A percentile compares a stretch with the other conserved stretches of the same genome.
phyloP scores from a whole-genome alignment of 2,113 vertebrate genomes.

The Ceyx cyanopectus region DNA sequence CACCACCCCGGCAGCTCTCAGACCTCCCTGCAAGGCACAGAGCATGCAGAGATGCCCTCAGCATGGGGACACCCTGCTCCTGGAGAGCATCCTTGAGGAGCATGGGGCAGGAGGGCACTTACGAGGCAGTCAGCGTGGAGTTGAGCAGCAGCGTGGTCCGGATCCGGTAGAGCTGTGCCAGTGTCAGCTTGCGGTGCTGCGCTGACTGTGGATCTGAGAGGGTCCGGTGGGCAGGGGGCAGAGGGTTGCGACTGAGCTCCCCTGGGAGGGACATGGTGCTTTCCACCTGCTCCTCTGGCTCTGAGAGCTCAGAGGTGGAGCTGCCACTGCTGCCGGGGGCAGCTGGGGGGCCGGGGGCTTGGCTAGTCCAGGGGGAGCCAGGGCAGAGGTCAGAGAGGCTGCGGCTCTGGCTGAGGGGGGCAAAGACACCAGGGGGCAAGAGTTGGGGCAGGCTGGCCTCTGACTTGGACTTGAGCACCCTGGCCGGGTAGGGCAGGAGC shows the following conservation, averaged over 20 bases:
- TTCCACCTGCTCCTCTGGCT: slow-evolving; percentile 29
- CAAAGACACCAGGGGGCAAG: background rate
- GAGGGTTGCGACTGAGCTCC: background rate
- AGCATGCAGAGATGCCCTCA: background rate
- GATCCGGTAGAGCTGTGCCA: slow-evolving; percentile 91
- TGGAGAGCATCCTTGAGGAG: background rate
- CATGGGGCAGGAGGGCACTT: slow-evolving; percentile 50
- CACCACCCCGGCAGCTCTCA: background rate
- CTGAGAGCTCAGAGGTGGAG: slow-evolving; percentile 56
- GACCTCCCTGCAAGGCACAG: slow-evolving; percentile 62
- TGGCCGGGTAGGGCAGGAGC: slow-evolving; percentile 71
- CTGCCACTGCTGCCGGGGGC: slow-evolving; percentile 6
- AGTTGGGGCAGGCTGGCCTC: slow-evolving; percentile 90
- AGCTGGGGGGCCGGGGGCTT: background rate
- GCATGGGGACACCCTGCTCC: fast-evolving
- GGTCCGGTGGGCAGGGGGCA: background rate
- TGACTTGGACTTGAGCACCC: slow-evolving; percentile 83
- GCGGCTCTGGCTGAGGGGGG: slow-evolving; percentile 76
- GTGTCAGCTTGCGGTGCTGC: slow-evolving; percentile 91
- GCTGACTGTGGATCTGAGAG: slow-evolving; percentile 69
- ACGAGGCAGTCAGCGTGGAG: slow-evolving; percentile 97
- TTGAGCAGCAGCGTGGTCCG: slow-evolving; percentile 93
- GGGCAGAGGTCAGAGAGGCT: slow-evolving; percentile 85
- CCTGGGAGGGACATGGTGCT: background rate
- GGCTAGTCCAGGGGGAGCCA: background rate